Evolutionary conservation across 2,888 invertebrate species (phyloP).

Genomic region (Philaethria dido): DNA sequence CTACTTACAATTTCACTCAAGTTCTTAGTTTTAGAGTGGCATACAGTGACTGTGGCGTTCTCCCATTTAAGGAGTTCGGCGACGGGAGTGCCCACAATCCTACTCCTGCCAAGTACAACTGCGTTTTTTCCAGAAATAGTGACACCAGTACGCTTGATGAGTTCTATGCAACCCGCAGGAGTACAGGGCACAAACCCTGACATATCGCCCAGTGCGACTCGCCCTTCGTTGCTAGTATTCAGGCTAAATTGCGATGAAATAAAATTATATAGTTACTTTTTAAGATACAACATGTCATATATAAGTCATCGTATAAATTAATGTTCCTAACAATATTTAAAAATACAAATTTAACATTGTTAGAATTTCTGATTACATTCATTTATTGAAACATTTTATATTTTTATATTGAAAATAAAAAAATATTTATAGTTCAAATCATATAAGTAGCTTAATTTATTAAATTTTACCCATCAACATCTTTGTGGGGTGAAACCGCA

Average conservation of each 20-base stretch:
- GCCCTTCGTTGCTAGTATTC: slow-evolving; percentile 96
- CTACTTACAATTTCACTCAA: slow-evolving; percentile 87
- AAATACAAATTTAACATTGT: too few species aligned
- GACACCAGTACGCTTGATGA: slow-evolving; percentile 92
- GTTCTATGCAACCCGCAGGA: slow-evolving; percentile 96
- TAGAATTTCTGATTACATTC: too few species aligned
- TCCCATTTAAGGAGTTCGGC: slow-evolving; percentile 98
- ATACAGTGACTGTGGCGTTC: slow-evolving; percentile 97
- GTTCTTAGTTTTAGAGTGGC: slow-evolving; percentile 96
- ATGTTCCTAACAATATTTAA: not conserved
- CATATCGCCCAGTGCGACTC: slow-evolving; percentile 94
- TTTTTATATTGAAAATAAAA: too few species aligned
- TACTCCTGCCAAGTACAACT: slow-evolving; percentile 97
- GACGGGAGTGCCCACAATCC: slow-evolving; percentile 98
- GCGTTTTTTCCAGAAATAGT: slow-evolving; percentile 92
- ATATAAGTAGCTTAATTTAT: not conserved
- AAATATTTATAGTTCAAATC: too few species aligned
- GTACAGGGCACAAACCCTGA: slow-evolving; percentile 97
- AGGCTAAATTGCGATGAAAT: slow-evolving; percentile 77
- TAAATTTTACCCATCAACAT: slow-evolving; percentile 94
- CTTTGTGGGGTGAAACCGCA: slow-evolving; percentile 93
- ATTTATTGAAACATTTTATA: too few species aligned
- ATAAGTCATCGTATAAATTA: not conserved
- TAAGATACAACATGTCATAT: not conserved
- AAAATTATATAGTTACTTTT: not conserved